Evolutionary conservation across 2,888 invertebrate species (phyloP).

Genomic region (Aphodius sticticus): DNA sequence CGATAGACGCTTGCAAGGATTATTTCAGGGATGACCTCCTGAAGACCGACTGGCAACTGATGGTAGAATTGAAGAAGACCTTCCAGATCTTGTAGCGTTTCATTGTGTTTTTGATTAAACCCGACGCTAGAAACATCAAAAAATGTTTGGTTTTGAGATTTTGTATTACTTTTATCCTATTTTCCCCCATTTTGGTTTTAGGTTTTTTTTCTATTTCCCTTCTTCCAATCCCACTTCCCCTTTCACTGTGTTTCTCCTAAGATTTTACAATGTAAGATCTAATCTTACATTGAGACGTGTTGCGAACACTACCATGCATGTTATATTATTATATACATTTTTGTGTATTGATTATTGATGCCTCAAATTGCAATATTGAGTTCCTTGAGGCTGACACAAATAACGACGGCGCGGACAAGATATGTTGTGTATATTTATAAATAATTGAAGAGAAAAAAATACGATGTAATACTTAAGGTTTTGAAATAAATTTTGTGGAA

Average conservation of each 20-base stretch:
- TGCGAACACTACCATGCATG: conserved; percentile 7
- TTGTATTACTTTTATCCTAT: not conserved
- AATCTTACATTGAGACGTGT: not conserved
- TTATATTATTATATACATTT: not conserved
- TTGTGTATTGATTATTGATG: not conserved
- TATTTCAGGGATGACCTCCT: conserved; percentile 97
- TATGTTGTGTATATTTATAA: conserved; percentile 26
- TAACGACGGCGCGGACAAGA: not conserved
- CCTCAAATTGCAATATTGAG: not conserved
- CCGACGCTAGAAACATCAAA: not conserved
- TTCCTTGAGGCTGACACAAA: not conserved
- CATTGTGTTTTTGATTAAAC: conserved; percentile 30
- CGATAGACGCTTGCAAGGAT: conserved; percentile 99
- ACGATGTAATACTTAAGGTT: conserved; percentile 20
- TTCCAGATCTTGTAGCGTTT: conserved; percentile 88
- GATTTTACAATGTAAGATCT: not conserved
- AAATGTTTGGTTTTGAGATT: conserved; percentile 5
- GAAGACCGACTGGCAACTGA: conserved; percentile 97
- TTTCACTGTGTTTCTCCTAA: not conserved
- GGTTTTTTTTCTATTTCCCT: conserved; percentile 15
- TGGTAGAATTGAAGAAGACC: conserved; percentile 97
- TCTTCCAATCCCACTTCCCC: not conserved
- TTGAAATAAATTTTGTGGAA: conserved; percentile 23
- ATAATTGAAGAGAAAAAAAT: conserved; percentile 12
- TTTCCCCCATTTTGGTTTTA: conserved; percentile 19